Percentiles rank a stretch among this genome's conserved stretches.
These are phyloP conservation scores for Sepioteuthis lessoniana DNA, from an alignment of 2,888 invertebrate species.

Conservation along the genomic window DNA sequence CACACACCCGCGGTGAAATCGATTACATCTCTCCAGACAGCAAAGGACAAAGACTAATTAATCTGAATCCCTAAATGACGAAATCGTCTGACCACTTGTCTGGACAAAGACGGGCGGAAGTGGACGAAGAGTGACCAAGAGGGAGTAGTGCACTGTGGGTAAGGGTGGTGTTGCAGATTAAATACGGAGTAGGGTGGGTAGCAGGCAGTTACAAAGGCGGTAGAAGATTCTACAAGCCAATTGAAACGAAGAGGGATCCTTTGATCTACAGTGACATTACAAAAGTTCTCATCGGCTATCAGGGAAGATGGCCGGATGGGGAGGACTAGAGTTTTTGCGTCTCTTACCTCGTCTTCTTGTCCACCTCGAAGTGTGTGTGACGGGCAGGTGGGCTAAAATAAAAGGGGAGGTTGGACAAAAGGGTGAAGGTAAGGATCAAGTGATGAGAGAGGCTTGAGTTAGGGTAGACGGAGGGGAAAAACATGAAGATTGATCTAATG, in stretches of 20 bases:
- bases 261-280: background rate
- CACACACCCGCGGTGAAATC: background rate
- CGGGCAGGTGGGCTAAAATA: no score
- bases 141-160: no score
- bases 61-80: background rate
- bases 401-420: no score
- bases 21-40: background rate
- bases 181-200: no score
- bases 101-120: background rate
- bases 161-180: no score
- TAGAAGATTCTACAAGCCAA: background rate
- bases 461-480: no score
- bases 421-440: no score
- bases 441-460: no score
- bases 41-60: slow-evolving; percentile 3
- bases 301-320: background rate
- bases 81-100: background rate
- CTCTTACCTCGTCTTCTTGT: no score
- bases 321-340: background rate
- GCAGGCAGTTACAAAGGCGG: background rate
- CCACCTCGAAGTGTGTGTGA: no score
- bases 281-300: background rate
- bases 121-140: slow-evolving; percentile 2
- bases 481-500: no score
- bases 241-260: background rate